Conservation (phyloP, 2,113 vertebrate genomes). For the Urocolius indicus region DNA sequence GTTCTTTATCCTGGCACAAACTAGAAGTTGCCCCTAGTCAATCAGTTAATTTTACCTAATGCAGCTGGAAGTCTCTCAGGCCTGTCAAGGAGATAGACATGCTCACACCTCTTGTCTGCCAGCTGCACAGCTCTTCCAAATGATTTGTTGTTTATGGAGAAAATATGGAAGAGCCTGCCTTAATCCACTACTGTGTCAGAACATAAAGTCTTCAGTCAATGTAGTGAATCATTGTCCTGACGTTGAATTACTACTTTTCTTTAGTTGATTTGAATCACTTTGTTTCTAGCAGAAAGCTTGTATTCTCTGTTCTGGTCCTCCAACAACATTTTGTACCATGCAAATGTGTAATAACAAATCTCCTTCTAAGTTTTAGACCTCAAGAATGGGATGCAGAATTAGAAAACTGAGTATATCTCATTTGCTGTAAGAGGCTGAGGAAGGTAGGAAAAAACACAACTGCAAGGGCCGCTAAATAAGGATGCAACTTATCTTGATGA, state of each 20-base stretch:
- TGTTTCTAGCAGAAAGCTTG: conserved; percentile 17
- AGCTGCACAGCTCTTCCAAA: conserved; percentile 23
- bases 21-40: not conserved
- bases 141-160: not conserved
- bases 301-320: not conserved
- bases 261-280: conserved; percentile 41
- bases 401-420: not conserved
- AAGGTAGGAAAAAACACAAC: not conserved
- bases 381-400: not conserved
- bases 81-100: conserved; percentile 45
- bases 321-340: not conserved
- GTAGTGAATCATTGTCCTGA: not conserved
- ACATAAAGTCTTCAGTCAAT: conserved; percentile 48
- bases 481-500: not conserved
- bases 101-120: conserved; percentile 26
- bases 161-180: conserved; percentile 20
- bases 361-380: not conserved
- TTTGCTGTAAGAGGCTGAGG: not conserved
- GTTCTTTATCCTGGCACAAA: conserved; percentile 5
- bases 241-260: conserved; percentile 26
- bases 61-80: conserved; percentile 38
- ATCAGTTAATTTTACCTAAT: conserved; percentile 62
- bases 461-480: not conserved
- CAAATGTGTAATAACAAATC: not conserved
- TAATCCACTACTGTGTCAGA: conserved; percentile 42